Base-by-base conservation (phyloP, 1,140 invertebrate genomes). In the Lutraria rhynchaena region DNA sequence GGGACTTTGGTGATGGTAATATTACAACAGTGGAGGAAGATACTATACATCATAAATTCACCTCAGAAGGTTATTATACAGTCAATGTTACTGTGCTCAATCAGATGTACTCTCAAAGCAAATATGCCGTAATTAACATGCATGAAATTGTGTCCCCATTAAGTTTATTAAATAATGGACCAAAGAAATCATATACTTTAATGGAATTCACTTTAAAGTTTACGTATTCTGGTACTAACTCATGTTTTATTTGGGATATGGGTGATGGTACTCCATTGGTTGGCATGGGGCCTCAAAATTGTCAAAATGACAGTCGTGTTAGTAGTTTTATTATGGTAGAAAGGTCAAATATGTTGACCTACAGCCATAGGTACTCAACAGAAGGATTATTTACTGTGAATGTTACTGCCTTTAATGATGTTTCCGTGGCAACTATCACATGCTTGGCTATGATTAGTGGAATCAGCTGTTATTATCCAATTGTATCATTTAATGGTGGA, bases 201-300 rank as follows among this genome's bases (percentile, higher is more conserved):
- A 77, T 86, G 17, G 55, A 46, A 22, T 82, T 86, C 65, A 81
- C 67, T 15, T 55, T 84, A 3, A 44, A 37, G 5, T 70, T 86
- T 15, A 71, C 60, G 1, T 57, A 81, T n/a, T 44, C 46, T 7
- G 85, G 85, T 1, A 85, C 85, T 19, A 29, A 69, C 1, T 46
- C 85, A 1, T 86, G 85, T 51, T 82, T 69, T 33, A 33, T 75
- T 17, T 86, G 83, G 83, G 67, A 85, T 41, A 82, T 86, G 76
- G 83, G 82, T 11, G 85, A 86, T 75, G 58, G 60, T 22, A 70
- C 76, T n/a, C 60, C 71, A 13, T 44, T 46, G 5, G 78, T 86
- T 13, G 63, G 51, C 57, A 76, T 76, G 0, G 82, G 61, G 11
- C 19, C 37, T 31, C 17, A 53, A 24, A 37, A 80, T 33, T 86